phyloP scores from a whole-genome alignment of 2,888 invertebrate genomes.

The Therioaphis trifolii region DNA sequence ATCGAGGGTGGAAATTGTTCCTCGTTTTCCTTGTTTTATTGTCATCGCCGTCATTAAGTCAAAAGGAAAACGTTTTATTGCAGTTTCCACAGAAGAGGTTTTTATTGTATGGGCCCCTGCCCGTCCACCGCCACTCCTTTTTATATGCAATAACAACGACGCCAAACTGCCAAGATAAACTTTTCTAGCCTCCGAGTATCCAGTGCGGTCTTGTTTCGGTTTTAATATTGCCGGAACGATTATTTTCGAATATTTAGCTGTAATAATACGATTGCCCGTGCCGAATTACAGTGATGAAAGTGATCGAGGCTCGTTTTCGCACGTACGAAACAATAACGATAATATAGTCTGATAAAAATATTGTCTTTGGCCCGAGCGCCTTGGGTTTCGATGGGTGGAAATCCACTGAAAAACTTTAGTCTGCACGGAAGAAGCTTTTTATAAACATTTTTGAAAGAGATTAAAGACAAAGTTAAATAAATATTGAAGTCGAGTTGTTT shows the following conservation, averaged over 20 bases:
- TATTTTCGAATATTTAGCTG: neutral
- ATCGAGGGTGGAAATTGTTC: neutral
- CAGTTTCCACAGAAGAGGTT: slow-evolving; percentile 17
- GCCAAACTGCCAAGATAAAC: neutral
- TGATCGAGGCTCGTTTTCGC: too few species aligned
- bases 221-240: neutral
- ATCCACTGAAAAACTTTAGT: neutral
- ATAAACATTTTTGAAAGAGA: slow-evolving; percentile 30
- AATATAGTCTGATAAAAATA: neutral
- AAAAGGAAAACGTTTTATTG: slow-evolving; percentile 57
- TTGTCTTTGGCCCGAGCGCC: neutral
- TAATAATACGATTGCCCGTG: too few species aligned
- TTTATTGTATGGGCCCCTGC: neutral
- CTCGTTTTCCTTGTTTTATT: slow-evolving; percentile 42
- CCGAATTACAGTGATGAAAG: too few species aligned
- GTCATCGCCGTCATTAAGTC: slow-evolving; percentile 36
- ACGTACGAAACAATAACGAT: neutral
- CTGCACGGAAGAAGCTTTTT: neutral
- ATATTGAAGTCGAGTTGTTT: slow-evolving; percentile 28
- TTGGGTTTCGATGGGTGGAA: neutral
- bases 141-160: slow-evolving; percentile 28
- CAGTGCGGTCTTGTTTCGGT: neutral
- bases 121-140: neutral
- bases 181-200: neutral
- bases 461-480: slow-evolving; percentile 34